These are phyloP conservation scores for Lepidiolamprologus cunningtoni DNA, from an alignment of 2,113 vertebrate species.

Conservation along the genomic window DNA sequence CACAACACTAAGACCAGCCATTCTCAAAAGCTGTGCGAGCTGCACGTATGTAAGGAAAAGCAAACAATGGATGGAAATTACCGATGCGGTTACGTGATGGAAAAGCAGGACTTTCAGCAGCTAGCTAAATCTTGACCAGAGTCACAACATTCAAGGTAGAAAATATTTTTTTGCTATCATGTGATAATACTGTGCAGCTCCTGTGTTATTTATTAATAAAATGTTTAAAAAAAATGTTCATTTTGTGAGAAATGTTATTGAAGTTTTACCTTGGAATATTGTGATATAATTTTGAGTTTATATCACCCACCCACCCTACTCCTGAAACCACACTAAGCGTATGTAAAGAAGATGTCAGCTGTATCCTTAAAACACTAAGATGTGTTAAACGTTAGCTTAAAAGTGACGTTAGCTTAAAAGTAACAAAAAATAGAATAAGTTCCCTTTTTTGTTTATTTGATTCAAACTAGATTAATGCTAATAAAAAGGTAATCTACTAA, in stretches of 20 bases:
- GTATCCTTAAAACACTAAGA: neutral
- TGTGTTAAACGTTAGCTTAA: neutral
- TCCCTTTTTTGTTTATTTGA: neutral
- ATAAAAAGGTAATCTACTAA: neutral
- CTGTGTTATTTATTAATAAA: neutral
- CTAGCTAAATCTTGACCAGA: neutral
- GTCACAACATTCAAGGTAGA: neutral
- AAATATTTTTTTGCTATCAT: neutral
- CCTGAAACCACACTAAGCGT: neutral
- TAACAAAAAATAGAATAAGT: neutral
- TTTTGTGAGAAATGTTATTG: neutral
- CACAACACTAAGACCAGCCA: neutral
- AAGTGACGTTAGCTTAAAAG: neutral
- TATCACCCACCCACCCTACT: neutral
- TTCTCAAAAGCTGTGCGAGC: rapidly evolving
- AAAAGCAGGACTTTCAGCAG: neutral
- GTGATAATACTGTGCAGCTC: neutral
- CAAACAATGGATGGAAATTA: neutral
- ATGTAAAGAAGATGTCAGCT: neutral
- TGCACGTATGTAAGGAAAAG: neutral
- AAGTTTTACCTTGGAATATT: neutral
- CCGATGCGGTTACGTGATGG: neutral
- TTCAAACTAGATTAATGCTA: neutral
- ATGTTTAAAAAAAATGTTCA: rapidly evolving
- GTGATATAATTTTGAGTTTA: neutral